phyloP scores from a whole-genome alignment of 2,113 vertebrate genomes.

The Rhinichthys klamathensis region DNA sequence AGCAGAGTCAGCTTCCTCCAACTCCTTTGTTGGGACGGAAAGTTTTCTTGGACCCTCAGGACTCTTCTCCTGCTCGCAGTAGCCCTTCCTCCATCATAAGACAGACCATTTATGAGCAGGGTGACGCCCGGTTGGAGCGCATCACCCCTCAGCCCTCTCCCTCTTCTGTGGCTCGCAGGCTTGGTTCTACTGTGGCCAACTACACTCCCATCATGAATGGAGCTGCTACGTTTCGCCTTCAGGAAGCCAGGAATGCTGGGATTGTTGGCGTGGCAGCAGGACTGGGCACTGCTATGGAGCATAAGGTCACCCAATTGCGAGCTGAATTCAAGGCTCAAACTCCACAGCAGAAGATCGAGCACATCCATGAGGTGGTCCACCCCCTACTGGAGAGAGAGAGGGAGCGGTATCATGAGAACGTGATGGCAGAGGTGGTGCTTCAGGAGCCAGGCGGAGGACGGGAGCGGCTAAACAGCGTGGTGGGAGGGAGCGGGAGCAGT shows the following conservation, averaged over 20 bases:
- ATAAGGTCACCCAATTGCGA: conserved; percentile 74
- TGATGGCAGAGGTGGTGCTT: conserved; percentile 78
- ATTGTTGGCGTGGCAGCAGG: conserved; percentile 69
- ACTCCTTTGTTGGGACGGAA: conserved; percentile 90
- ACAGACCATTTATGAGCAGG: conserved; percentile 80
- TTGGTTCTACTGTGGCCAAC: conserved; percentile 69
- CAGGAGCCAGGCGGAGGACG: conserved; percentile 65
- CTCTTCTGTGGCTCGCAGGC: conserved; percentile 66
- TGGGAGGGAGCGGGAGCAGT: conserved; percentile 67
- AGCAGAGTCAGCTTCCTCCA: conserved; percentile 87
- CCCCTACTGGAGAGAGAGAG: conserved; percentile 64
- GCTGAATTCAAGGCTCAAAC: conserved; percentile 74
- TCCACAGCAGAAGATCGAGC: conserved; percentile 82
- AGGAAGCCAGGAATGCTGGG: conserved; percentile 60
- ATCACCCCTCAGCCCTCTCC: conserved; percentile 69
- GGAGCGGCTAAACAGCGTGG: conserved; percentile 70
- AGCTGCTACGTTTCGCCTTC: conserved; percentile 62
- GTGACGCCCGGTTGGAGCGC: conserved; percentile 68
- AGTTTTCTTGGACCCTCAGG: conserved; percentile 86
- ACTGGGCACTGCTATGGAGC: conserved; percentile 64
- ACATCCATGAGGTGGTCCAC: conserved; percentile 76
- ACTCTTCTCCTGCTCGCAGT: conserved; percentile 68
- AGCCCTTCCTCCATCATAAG: conserved; percentile 77
- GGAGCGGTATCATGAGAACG: conserved; percentile 66
- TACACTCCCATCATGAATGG: conserved; percentile 77